Evolutionary conservation across 2,797 vertebrate species (phyloP).

Genomic region (Taeniopygia guttata): DNA sequence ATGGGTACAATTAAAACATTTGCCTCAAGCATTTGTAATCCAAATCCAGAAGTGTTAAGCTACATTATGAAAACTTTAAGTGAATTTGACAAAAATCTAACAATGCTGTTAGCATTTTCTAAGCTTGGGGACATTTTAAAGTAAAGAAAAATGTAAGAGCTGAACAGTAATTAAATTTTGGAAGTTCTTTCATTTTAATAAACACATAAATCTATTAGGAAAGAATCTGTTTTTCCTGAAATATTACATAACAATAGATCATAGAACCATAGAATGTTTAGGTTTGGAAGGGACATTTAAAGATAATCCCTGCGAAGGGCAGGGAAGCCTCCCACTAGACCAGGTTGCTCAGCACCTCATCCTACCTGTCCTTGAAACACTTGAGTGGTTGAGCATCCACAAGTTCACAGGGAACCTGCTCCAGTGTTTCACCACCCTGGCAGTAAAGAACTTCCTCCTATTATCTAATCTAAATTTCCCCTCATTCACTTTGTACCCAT

Average conservation of each 20-base stretch:
- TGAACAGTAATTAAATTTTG: not conserved
- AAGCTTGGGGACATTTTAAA: not conserved
- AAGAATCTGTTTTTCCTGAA: not conserved
- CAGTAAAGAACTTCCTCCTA: not conserved
- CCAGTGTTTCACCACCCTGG: not conserved
- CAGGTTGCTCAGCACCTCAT: not conserved
- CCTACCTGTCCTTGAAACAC: not conserved
- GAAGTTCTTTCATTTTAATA: slow-evolving; percentile 1
- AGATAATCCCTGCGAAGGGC: not conserved
- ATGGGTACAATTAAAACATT: slow-evolving; percentile 20
- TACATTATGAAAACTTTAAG: not conserved
- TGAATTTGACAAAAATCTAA: not conserved
- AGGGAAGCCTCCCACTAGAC: not conserved
- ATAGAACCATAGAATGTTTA: not conserved
- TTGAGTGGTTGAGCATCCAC: not conserved
- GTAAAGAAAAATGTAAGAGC: not conserved
- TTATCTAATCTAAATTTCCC: not conserved
- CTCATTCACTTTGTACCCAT: not conserved
- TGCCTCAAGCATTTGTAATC: not conserved
- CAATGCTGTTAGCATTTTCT: not conserved
- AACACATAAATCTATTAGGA: not conserved
- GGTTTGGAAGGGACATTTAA: not conserved
- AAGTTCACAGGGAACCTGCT: not conserved
- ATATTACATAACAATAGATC: not conserved
- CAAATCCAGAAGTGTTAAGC: not conserved